These are phyloP conservation scores for Myiopsitta monachus DNA, from an alignment of 2,113 vertebrate species.

Conservation along the genomic window DNA sequence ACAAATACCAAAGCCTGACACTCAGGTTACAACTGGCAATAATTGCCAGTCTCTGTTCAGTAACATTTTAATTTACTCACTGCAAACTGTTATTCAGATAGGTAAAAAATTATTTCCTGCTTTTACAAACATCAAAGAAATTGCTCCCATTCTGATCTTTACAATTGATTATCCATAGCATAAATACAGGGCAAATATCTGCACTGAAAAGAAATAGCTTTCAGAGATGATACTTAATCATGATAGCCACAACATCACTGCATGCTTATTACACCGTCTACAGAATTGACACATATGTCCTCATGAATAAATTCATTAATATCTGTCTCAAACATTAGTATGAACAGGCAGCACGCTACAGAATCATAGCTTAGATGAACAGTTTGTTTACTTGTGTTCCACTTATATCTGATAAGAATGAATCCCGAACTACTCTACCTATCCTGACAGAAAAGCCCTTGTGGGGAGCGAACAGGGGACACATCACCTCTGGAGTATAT, in stretches of 20 bases:
- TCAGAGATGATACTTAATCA: background rate
- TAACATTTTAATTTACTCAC: constrained; percentile 35
- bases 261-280: background rate
- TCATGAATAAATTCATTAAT: constrained; percentile 7
- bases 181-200: background rate
- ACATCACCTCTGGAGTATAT: rapidly evolving
- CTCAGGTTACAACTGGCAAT: background rate
- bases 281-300: background rate
- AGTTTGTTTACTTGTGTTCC: background rate
- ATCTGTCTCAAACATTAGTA: background rate
- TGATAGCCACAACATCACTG: background rate
- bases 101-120: background rate
- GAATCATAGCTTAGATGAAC: background rate
- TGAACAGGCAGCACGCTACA: background rate
- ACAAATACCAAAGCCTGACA: background rate
- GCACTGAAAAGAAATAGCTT: background rate
- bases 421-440: background rate
- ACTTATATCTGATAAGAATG: background rate
- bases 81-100: constrained; percentile 15
- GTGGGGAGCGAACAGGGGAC: background rate
- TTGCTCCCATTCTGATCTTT: background rate
- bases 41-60: background rate
- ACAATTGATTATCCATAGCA: background rate
- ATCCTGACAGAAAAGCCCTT: background rate
- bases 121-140: constrained; percentile 12